Base-by-base conservation (phyloP, 2,797 vertebrate species). In the Cuniculus paca region DNA sequence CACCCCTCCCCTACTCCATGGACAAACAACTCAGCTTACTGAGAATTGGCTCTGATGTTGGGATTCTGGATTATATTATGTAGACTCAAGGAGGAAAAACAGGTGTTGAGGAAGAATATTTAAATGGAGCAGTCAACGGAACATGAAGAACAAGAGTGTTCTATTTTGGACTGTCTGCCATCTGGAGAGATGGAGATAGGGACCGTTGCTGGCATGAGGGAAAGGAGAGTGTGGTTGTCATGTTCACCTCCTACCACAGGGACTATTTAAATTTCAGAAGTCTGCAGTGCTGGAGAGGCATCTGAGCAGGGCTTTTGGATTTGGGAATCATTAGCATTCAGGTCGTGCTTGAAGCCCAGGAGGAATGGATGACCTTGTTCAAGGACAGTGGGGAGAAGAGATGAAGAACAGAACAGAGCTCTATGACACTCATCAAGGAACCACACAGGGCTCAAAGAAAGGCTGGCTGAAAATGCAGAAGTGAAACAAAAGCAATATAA, bases 91-190 rank as follows among this genome's bases (percentile, higher is more conserved):
- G 68, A 68, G 72, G 85, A 72, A 92, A 96, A 96, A n/a, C 96
- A 98, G 97, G 97, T 97, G 96, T 95, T 87, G 48, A 80, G 87
- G 87, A 96, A 96, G 95, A 68, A 79, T 91, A 72, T 96, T 97
- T 96, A 96, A 95, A 95, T 52, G 95, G 95, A 97, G 94, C 97
- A 96, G 86, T 96, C 87, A 83, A 95, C 26, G 56, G 90, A 87
- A 94, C 94, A 87, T 54, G 79, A 90, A 94, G 95, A 93, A 83
- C 11, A 85, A 83, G 58, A 81, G 45, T 78, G 79, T 96, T 97
- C 95, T 98, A 97, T 97, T 97, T 97, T 97, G 95, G 94, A 95
- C 92, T 24, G 26, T 96, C 97, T 97, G 94, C 97, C 97, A 97
- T 98, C 97, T 97, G 97, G 97, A 97, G 94, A 95, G 90, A 89